Evolutionary conservation across 1,140 invertebrate species (phyloP).

Genomic region (Mizuhopecten yessoensis): DNA sequence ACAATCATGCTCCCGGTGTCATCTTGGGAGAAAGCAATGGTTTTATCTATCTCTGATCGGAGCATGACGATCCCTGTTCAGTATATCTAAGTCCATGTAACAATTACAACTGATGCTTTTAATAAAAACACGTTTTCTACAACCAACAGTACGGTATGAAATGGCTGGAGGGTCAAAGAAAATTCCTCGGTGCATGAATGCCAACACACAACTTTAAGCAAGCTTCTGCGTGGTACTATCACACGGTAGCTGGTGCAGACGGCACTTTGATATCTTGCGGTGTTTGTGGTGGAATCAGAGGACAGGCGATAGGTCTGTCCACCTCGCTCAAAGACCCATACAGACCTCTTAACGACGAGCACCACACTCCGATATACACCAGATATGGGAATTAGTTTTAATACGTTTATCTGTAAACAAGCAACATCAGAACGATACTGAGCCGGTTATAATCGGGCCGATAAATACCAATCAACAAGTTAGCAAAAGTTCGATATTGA

Average conservation of each 20-base stretch:
- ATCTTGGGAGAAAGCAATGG: no score
- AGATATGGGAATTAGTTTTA: constrained; percentile 34
- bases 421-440: background rate
- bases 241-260: background rate
- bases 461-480: constrained; percentile 29
- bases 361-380: background rate
- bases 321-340: background rate
- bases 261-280: background rate
- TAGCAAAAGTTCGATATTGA: background rate
- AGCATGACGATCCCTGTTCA: no score
- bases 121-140: no score
- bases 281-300: constrained; percentile 1
- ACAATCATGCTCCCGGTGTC: no score
- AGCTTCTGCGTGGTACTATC: background rate
- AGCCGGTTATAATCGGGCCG: background rate
- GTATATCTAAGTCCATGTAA: no score
- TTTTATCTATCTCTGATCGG: no score
- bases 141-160: no score
- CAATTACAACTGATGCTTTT: no score
- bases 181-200: no score
- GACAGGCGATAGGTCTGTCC: background rate
- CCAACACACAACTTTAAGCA: no score
- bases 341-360: constrained; percentile 1
- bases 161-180: no score
- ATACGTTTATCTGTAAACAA: constrained; percentile 31